phyloP scores from a whole-genome alignment of 2,113 vertebrate genomes.

The Gobio gobio region DNA sequence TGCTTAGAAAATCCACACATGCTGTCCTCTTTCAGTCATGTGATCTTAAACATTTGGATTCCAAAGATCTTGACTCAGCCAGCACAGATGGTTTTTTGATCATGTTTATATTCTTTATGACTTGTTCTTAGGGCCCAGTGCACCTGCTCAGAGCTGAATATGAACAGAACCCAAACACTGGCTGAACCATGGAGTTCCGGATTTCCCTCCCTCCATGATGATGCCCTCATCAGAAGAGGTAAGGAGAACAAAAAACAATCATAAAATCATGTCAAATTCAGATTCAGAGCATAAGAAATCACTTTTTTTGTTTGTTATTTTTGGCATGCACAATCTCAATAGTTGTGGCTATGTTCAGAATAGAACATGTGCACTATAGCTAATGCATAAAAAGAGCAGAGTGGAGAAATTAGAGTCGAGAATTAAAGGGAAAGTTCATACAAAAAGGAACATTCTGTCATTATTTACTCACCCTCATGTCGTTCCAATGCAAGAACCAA shows the following conservation, averaged over 20 bases:
- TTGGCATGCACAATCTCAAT: not conserved
- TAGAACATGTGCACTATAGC: not conserved
- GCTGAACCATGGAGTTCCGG: not conserved
- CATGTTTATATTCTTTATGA: not conserved
- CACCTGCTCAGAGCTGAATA: conserved; percentile 23
- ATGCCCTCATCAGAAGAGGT: conserved; percentile 61
- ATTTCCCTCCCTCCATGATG: conserved; percentile 48
- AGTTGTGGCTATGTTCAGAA: not conserved
- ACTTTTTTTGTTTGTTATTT: not conserved
- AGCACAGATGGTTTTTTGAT: conserved; percentile 17
- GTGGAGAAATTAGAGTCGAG: too few species aligned
- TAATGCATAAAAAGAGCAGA: not conserved
- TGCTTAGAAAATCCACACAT: conserved; percentile 6
- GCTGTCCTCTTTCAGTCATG: not conserved
- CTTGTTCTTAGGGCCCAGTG: conserved; percentile 38
- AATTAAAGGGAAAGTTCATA: too few species aligned
- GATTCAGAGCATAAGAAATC: not conserved
- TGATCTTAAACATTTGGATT: conserved; percentile 1
- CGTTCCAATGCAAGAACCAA: too few species aligned
- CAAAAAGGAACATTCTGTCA: too few species aligned
- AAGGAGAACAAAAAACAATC: conserved; percentile 1
- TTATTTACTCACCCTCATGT: too few species aligned
- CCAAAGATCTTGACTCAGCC: conserved; percentile 1
- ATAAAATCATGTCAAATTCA: not conserved
- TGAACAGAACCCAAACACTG: conserved; percentile 55